phyloP scores from a whole-genome alignment of 2,797 vertebrate genomes.

The Sebastolobus alascanus region DNA sequence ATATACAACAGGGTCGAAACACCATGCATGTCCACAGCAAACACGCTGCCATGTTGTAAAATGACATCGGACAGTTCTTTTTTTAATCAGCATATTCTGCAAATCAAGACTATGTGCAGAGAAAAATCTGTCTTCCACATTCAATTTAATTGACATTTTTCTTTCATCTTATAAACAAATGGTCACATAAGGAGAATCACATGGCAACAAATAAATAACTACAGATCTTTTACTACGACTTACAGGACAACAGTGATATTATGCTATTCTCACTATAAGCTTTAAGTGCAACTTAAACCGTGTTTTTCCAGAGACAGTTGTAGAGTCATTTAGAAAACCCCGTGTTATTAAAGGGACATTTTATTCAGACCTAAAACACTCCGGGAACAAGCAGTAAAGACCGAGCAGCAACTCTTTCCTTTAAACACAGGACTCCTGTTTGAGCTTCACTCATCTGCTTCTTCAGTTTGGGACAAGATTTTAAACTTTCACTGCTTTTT shows the following conservation, averaged over 20 bases:
- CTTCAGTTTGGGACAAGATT: conserved; percentile 28
- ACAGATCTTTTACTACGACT: conserved; percentile 81
- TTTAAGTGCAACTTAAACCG: conserved; percentile 72
- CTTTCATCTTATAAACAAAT: conserved; percentile 81
- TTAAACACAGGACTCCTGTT: conserved; percentile 28
- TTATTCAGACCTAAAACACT: conserved; percentile 63
- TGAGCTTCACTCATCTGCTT: conserved; percentile 22
- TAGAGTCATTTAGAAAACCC: conserved; percentile 67
- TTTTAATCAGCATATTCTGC: conserved; percentile 48
- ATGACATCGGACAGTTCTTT: conserved; percentile 64
- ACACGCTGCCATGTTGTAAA: conserved; percentile 65
- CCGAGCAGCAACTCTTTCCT: conserved; percentile 41
- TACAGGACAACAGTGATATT: conserved; percentile 84
- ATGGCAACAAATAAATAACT: conserved; percentile 83
- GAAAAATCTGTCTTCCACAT: conserved; percentile 82
- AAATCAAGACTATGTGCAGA: conserved; percentile 80
- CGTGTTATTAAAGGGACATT: conserved; percentile 79
- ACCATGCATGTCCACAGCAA: conserved; percentile 81
- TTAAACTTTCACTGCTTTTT: not conserved
- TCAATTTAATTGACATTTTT: conserved; percentile 81
- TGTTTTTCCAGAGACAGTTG: conserved; percentile 62
- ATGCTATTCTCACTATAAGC: conserved; percentile 81
- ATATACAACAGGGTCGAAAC: conserved; percentile 80
- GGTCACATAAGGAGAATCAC: conserved; percentile 80
- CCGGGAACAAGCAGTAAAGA: conserved; percentile 52